Base-by-base conservation (phyloP, 1,140 invertebrate species). In the Macrotrachela quadricornifera region DNA sequence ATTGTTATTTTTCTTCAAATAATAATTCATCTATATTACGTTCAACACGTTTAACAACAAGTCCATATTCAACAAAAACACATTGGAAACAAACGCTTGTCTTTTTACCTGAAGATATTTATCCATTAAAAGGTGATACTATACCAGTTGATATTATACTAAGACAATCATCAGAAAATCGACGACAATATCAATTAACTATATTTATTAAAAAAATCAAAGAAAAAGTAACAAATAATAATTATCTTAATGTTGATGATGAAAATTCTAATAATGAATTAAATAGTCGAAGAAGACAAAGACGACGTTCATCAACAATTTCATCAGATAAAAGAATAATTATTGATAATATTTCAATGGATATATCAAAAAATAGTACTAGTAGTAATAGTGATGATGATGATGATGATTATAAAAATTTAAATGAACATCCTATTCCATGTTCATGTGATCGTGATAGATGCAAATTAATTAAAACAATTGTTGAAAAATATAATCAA, bases 1-100 rank as follows among this genome's bases (percentile, higher is more conserved):
- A 99, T 74, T 91, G 96, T n/a, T 82, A 88, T 48, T 99, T 99
- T 72, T 78, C 85, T 47, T 91, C 92, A 30, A 80, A 79, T 55
- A 73, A 71, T 56, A 80, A 86, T 63, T 81, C 85, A 51, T 30
- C 21, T 4, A 30, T 30, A 4, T 30, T 30, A 30, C 21, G 21
- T 30, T 16, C 17, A 62, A 59, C 67, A 8, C 57, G 54, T 41
- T 71, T 68, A 60, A 64, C 79, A 74, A 70, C 68, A 6, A 57
- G 66, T 40, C 66, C 68, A n/a, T n/a, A 36, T n/a, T 45, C 45
- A 15, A 56, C 60, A 44, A 18, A 59, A 10, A 70, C 68, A n/a
- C 68, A 70, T 52, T 70, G 68, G 68, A 67, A 69, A 59, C 68
- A 70, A 54, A 64, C 66, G 21, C 57, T 69, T 9, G 65, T 69